Evolutionary conservation across 2,113 vertebrate genomes (phyloP).

Genomic region (Tachysurus fulvidraco): DNA sequence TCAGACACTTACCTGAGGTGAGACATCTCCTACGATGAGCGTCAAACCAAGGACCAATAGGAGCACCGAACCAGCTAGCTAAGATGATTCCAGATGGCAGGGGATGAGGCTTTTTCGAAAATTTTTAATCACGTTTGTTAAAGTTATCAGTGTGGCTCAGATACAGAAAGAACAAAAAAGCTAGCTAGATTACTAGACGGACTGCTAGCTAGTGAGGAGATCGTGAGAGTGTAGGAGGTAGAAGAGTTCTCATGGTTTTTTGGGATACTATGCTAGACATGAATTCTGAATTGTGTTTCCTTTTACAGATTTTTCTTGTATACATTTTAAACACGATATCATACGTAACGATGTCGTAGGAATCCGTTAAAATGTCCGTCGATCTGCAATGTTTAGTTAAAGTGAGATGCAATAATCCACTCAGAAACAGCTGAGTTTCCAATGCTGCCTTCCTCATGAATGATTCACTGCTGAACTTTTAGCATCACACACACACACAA

Average conservation of each 20-base stretch:
- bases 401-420: constrained; percentile 35
- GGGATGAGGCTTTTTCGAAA: too few species aligned
- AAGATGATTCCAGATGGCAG: too few species aligned
- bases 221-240: neutral
- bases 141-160: too few species aligned
- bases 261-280: neutral
- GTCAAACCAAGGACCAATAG: too few species aligned
- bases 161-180: too few species aligned
- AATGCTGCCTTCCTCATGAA: constrained; percentile 47
- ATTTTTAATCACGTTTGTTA: too few species aligned
- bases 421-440: constrained; percentile 64
- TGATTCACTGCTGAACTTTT: constrained; percentile 53
- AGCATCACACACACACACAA: constrained; percentile 36
- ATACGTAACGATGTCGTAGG: neutral
- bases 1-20: too few species aligned
- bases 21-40: too few species aligned
- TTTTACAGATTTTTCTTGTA: neutral
- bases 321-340: neutral
- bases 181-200: too few species aligned
- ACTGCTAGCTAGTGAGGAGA: too few species aligned
- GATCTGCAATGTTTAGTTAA: constrained; percentile 3
- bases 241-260: neutral
- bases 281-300: neutral
- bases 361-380: neutral
- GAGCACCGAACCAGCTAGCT: too few species aligned